These are phyloP conservation scores for Crax fasciolata DNA, from an alignment of 2,797 vertebrate species.

Conservation along the genomic window DNA sequence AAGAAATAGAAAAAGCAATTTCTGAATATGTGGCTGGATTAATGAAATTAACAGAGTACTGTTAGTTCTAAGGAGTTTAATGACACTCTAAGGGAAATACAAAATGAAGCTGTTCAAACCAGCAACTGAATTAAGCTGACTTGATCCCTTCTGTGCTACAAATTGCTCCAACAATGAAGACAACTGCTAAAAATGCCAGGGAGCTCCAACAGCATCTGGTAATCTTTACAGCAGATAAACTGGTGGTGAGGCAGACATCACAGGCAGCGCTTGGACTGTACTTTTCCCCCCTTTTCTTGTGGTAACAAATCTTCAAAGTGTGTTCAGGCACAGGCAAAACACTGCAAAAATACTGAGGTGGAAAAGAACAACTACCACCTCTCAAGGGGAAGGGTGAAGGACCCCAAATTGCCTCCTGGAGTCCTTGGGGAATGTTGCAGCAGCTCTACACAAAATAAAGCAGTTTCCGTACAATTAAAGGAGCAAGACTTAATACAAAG, in stretches of 20 bases:
- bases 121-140: not conserved
- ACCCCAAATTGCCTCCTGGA: not conserved
- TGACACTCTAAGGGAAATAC: not conserved
- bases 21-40: slow-evolving; percentile 29
- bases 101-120: slow-evolving; percentile 25
- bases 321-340: not conserved
- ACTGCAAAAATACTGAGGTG: not conserved
- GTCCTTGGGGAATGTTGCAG: not conserved
- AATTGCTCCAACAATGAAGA: slow-evolving; percentile 20
- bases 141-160: slow-evolving; percentile 37
- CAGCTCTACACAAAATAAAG: not conserved
- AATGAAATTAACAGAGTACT: slow-evolving; percentile 64
- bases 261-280: not conserved
- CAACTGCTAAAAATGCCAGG: slow-evolving; percentile 11
- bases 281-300: not conserved
- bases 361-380: not conserved
- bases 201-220: slow-evolving; percentile 25
- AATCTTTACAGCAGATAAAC: slow-evolving; percentile 37
- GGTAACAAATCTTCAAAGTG: slow-evolving; percentile 18
- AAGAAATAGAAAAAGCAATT: not conserved
- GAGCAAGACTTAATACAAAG: not conserved
- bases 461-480: not conserved
- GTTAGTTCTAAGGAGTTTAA: slow-evolving; percentile 22
- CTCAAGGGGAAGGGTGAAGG: not conserved
- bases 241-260: not conserved